Evolutionary conservation across 2,888 invertebrate genomes (phyloP), one percentile per base, ranked within the genome.

Genomic region (Apotomis betuletana): DNA sequence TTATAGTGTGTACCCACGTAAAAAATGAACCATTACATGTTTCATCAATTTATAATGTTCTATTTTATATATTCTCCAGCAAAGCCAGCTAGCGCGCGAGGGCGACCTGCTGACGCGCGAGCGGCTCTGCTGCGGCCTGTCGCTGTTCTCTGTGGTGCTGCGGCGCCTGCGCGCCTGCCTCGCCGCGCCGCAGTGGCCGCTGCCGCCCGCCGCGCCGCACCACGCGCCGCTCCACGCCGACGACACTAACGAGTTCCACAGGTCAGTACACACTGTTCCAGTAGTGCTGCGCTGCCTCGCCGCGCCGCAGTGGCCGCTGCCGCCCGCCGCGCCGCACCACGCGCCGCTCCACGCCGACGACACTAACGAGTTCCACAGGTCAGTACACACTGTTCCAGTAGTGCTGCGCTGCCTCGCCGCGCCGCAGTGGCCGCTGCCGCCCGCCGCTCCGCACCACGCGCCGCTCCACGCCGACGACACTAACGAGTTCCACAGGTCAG

Each of bases 171-270:
- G 97, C 79, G 96, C 96, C 68, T 98, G 97, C 89, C 94, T 99
- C 71, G 95, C 96, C 76, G 97, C 98, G 86, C 96, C 97, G n/a
- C 96, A 97, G 65, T 99, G 99, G 99, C 97, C 97, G 55, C 98
- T 98, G 51, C 98, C 99, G 94, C 97, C 98, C 71, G 82, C 90
- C 36, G 96, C 97, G 12, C 98, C 98, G 44, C 95, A 96, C 64
- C 99, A 99, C 88, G 98, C 98, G 71, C 98, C 99, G 13, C 97
- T 98, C 94, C 98, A 98, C 87, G 96, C 99, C 0, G 99, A 99
- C 87, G 99, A 99, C 89, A 99, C 99, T 84, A 96, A 96, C 1
- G 99, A 99, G 93, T 99, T 99, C 90, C 99, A 99, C 74, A 52
- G 62, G 69, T 57, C 41, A 6, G 41, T 41, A 6, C 41, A 41